phyloP scores from a whole-genome alignment of 2,797 vertebrate species.

The Siniperca obscura region DNA sequence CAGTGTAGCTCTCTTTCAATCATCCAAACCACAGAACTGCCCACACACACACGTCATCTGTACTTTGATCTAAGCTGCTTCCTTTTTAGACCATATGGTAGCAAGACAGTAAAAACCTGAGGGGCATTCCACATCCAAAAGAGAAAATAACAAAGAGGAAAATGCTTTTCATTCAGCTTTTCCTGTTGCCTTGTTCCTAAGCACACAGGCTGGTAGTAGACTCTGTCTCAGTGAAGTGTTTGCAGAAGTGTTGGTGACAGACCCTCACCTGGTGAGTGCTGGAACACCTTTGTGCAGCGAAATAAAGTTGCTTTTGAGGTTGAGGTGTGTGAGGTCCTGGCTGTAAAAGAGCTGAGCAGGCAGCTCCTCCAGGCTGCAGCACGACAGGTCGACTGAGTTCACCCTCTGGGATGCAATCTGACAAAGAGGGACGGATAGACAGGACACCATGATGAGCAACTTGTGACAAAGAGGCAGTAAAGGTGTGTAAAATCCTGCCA shows the following conservation, averaged over 20 bases:
- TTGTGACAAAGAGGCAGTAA: neutral
- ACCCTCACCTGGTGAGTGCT: slow-evolving; percentile 77
- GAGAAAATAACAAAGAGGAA: slow-evolving; percentile 17
- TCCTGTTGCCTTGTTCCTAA: slow-evolving; percentile 8
- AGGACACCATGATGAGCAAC: neutral
- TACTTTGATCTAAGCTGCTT: slow-evolving; percentile 57
- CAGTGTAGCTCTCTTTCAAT: slow-evolving; percentile 53
- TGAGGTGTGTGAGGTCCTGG: slow-evolving; percentile 98
- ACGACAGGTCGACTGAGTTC: slow-evolving; percentile 96
- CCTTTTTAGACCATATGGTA: slow-evolving; percentile 48
- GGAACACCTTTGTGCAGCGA: slow-evolving; percentile 76
- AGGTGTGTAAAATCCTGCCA: neutral
- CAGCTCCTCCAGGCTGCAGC: slow-evolving; percentile 95
- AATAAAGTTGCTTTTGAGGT: slow-evolving; percentile 93
- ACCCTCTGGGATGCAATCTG: slow-evolving; percentile 97
- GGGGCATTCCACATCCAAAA: slow-evolving; percentile 16
- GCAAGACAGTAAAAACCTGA: slow-evolving; percentile 21
- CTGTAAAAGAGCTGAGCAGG: slow-evolving; percentile 96
- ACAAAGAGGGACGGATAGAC: slow-evolving; percentile 9
- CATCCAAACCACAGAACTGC: slow-evolving; percentile 41
- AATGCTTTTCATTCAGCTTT: slow-evolving; percentile 7
- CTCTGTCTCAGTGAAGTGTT: neutral
- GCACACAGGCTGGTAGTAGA: neutral
- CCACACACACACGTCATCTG: slow-evolving; percentile 39
- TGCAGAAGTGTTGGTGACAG: neutral